Conservation (phyloP, 2,888 invertebrate genomes). For the Hipparchia sbordonii region DNA sequence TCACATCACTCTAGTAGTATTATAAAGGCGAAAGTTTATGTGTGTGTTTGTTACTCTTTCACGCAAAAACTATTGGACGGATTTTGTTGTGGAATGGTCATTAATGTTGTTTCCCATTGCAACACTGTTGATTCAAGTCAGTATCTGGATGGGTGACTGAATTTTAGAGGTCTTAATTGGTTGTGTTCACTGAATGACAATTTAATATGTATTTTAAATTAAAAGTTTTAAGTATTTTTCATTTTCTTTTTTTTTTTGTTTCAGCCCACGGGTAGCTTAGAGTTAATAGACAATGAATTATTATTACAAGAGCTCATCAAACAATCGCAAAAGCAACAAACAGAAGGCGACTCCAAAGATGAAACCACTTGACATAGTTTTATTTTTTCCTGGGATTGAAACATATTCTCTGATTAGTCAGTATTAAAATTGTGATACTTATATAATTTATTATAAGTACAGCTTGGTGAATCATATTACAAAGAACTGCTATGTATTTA, state of each 20-base stretch:
- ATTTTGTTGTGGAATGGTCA: no score
- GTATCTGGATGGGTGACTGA: no score
- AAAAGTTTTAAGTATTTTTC: no score
- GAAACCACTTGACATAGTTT: slow-evolving; percentile 70
- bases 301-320: slow-evolving; percentile 69
- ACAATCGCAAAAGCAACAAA: slow-evolving; percentile 61
- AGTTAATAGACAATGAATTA: slow-evolving; percentile 71
- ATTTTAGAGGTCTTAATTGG: no score
- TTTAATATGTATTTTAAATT: no score
- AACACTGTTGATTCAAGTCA: no score
- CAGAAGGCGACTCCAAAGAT: slow-evolving; percentile 56
- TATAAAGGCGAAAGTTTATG: no score
- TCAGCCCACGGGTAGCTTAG: slow-evolving; percentile 69
- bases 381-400: slow-evolving; percentile 66
- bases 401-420: slow-evolving; percentile 55
- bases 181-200: no score
- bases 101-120: no score
- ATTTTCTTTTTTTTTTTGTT: slow-evolving; percentile 37
- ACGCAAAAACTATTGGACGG: no score
- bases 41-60: no score
- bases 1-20: no score
- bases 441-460: slow-evolving; percentile 41
- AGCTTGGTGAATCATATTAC: slow-evolving; percentile 34
- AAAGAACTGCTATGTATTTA: slow-evolving; percentile 22
- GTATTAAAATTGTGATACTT: slow-evolving; percentile 68